Evolutionary conservation across 35 echinoderm and acorn worm genomes (phyloP).

Genomic region (Ptychodera flava): DNA sequence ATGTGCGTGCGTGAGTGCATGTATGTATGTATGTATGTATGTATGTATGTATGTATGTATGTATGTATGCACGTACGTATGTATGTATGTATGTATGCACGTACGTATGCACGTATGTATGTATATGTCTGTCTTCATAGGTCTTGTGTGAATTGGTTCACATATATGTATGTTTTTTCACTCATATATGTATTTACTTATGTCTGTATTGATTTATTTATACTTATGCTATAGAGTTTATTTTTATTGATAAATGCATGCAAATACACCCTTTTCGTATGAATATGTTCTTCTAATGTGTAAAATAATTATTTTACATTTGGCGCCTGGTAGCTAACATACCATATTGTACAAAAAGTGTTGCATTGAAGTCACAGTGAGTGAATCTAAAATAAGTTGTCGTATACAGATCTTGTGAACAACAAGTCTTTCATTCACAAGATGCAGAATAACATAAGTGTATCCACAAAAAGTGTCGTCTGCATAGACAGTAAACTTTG

Average conservation of each 20-base stretch:
- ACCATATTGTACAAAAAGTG: background rate
- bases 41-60: constrained; percentile 2
- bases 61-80: background rate
- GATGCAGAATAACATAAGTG: too few species aligned
- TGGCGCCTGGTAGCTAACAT: background rate
- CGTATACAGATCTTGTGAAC: too few species aligned
- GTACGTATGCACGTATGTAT: background rate
- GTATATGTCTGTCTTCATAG: background rate
- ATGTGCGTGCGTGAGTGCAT: background rate
- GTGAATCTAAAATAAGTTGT: too few species aligned
- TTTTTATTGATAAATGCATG: background rate
- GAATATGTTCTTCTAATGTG: background rate
- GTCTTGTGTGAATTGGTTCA: background rate
- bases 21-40: background rate
- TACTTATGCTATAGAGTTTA: background rate
- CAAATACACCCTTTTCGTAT: background rate
- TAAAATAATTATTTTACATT: background rate
- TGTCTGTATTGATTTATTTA: background rate
- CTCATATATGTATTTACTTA: background rate
- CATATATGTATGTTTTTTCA: background rate
- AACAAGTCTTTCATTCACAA: too few species aligned
- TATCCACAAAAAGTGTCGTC: too few species aligned
- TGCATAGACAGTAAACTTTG: too few species aligned
- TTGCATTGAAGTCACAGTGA: background rate
- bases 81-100: background rate